Conservation (phyloP, 2,888 invertebrate species). For the Zygogramma bicolorata region DNA sequence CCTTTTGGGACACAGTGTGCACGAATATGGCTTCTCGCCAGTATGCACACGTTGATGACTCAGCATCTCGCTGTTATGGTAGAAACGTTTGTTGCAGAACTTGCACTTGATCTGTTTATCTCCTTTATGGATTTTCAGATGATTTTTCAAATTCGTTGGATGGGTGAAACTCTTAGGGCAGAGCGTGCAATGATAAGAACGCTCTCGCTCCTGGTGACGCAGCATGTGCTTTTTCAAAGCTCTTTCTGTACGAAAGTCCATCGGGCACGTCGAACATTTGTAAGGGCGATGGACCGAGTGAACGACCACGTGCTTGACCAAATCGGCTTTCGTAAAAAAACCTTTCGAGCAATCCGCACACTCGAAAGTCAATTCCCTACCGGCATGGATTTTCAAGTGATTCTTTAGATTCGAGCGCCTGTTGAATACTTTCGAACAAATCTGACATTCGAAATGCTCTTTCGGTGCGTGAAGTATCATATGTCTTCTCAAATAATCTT, state of each 20-base stretch:
- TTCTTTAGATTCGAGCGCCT: neutral
- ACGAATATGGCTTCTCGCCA: neutral
- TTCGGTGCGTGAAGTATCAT: neutral
- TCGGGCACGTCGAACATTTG: neutral
- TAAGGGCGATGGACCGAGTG: neutral
- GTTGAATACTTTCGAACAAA: neutral
- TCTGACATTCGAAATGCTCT: neutral
- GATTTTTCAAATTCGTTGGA: neutral
- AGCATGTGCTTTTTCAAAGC: neutral
- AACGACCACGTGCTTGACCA: neutral
- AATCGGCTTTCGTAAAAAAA: neutral
- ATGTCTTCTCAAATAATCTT: neutral
- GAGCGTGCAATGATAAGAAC: neutral
- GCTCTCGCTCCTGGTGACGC: neutral
- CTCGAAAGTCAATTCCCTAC: neutral
- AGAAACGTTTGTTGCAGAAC: neutral
- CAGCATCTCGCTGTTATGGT: neutral
- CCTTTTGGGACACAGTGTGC: neutral
- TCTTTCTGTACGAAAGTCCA: neutral
- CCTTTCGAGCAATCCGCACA: conserved; percentile 7
- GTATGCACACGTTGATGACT: neutral
- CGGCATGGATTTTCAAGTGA: neutral
- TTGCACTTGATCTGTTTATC: neutral
- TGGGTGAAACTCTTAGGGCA: neutral
- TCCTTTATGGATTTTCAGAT: neutral